These are phyloP conservation scores for Drepana falcataria DNA, from an alignment of 2,888 invertebrate genomes.

Conservation along the genomic window DNA sequence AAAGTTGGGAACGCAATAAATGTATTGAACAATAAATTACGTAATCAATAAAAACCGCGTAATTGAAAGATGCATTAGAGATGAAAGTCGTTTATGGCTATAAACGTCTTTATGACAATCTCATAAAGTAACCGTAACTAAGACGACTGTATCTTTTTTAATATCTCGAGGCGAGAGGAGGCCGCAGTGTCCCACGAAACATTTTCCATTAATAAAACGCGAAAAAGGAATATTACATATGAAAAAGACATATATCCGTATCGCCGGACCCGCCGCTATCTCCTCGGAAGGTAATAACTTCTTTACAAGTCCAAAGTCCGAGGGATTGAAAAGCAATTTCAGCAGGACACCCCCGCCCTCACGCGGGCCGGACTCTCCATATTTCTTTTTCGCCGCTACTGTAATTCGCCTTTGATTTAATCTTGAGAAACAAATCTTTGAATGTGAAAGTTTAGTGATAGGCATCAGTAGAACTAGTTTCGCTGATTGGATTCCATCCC, in stretches of 20 bases:
- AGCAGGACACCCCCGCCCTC: slow-evolving; percentile 76
- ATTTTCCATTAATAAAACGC: slow-evolving; percentile 80
- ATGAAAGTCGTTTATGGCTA: slow-evolving; percentile 14
- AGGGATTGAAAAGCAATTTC: slow-evolving; percentile 81
- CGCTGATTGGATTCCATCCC: slow-evolving; percentile 73
- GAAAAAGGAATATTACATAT: slow-evolving; percentile 80
- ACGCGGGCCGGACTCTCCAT: slow-evolving; percentile 71
- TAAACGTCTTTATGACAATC: slow-evolving; percentile 66
- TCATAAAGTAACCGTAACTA: slow-evolving; percentile 66
- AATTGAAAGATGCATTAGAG: background rate
- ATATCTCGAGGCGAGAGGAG: slow-evolving; percentile 67
- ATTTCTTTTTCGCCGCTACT: slow-evolving; percentile 78
- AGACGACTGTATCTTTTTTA: slow-evolving; percentile 65
- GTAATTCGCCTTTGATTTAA: slow-evolving; percentile 79
- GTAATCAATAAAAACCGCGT: background rate
- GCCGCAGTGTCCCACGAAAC: slow-evolving; percentile 74
- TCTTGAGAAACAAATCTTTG: slow-evolving; percentile 79
- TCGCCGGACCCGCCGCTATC: slow-evolving; percentile 78
- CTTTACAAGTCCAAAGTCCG: slow-evolving; percentile 81
- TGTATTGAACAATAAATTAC: slow-evolving; percentile 4
- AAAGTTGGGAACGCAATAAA: slow-evolving; percentile 15
- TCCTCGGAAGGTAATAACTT: slow-evolving; percentile 80
- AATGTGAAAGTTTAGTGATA: slow-evolving; percentile 78
- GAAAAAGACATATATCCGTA: slow-evolving; percentile 79
- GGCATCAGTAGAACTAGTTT: slow-evolving; percentile 74